These are phyloP conservation scores for Columba livia DNA, from an alignment of 2,113 vertebrate species.

Conservation along the genomic window DNA sequence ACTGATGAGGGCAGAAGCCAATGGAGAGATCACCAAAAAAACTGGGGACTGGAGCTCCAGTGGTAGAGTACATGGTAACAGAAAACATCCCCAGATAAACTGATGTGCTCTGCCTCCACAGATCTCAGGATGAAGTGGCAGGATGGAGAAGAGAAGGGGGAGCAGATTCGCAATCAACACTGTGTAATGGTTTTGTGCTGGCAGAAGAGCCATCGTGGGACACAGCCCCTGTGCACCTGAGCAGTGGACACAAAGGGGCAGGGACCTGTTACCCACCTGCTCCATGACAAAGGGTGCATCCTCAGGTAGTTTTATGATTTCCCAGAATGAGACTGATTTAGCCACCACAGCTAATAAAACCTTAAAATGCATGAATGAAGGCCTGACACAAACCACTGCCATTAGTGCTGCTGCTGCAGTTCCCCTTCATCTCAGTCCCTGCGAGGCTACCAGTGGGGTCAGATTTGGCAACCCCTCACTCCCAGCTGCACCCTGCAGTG, in stretches of 20 bases:
- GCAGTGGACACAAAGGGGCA: not conserved
- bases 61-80: too few relatives aligned
- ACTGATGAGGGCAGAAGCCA: too few relatives aligned
- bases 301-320: not conserved
- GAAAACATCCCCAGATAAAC: not conserved
- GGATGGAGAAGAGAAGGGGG: not conserved
- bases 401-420: not conserved
- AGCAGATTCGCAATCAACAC: too few relatives aligned
- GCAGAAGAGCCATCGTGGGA: not conserved
- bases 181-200: not conserved
- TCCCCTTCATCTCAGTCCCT: not conserved
- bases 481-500: not conserved
- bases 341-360: not conserved
- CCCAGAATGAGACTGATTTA: not conserved
- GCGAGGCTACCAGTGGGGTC: too few relatives aligned
- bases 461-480: not conserved
- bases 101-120: not conserved
- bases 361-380: too few relatives aligned
- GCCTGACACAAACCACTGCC: not conserved
- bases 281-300: accelerated
- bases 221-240: not conserved
- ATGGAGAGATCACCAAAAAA: not conserved
- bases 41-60: too few relatives aligned
- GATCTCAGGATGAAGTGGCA: too few relatives aligned
- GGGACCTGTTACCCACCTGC: not conserved